These are phyloP conservation scores for Bagarius yarrelli DNA, from an alignment of 2,113 vertebrate species.

Conservation along the genomic window DNA sequence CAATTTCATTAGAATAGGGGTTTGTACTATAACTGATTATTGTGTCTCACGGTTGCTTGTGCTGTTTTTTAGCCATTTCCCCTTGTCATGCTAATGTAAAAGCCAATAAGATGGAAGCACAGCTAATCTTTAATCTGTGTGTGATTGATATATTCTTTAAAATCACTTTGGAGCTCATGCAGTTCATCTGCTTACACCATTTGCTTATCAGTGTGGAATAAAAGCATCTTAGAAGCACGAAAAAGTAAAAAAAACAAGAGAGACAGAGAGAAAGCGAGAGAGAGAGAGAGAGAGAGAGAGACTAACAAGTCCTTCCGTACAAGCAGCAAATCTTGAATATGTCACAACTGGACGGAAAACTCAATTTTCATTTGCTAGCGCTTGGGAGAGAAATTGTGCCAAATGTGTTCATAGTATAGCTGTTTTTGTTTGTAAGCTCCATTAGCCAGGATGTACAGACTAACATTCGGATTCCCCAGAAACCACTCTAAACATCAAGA, in stretches of 20 bases:
- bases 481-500: not conserved
- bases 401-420: not conserved
- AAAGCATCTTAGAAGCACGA: conserved; percentile 45
- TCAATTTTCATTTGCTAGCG: conserved; percentile 60
- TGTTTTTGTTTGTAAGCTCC: conserved; percentile 16
- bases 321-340: conserved; percentile 49
- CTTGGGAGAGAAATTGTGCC: conserved; percentile 39
- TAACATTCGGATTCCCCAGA: conserved; percentile 20
- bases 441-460: conserved; percentile 7
- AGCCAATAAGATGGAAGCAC: conserved; percentile 20
- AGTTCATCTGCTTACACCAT: conserved; percentile 61
- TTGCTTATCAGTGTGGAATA: conserved; percentile 61
- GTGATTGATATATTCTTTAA: conserved; percentile 45
- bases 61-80: too few species aligned
- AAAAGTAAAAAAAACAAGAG: not conserved
- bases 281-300: conserved; percentile 52
- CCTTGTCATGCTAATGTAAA: not conserved
- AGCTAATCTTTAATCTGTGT: conserved; percentile 41
- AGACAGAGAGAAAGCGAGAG: conserved; percentile 53
- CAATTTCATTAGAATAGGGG: too few species aligned
- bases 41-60: too few species aligned
- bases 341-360: conserved; percentile 54
- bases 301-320: conserved; percentile 47
- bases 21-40: too few species aligned
- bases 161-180: conserved; percentile 48